Percentiles rank a stretch among this genome's conserved stretches.
Conservation (phyloP, 2,797 vertebrate species). For the Emys orbicularis region DNA sequence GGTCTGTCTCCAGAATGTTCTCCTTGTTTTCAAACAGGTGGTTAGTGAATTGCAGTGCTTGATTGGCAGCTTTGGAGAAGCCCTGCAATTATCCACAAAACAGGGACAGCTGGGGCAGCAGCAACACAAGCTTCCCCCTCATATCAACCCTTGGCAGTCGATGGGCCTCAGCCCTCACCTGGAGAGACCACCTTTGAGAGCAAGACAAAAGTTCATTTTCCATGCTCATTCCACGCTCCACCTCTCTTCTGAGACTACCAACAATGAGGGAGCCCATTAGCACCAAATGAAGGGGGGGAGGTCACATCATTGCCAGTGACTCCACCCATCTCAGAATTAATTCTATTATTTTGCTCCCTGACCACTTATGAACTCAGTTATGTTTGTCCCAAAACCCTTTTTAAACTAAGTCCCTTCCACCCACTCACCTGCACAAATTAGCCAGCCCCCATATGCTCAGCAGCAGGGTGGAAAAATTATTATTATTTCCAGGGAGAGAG, state of each 20-base stretch:
- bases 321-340: background rate
- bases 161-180: background rate
- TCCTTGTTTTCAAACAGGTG: background rate
- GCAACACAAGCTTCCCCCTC: background rate
- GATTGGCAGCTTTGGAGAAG: slow-evolving; percentile 2
- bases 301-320: slow-evolving; percentile 12
- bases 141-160: background rate
- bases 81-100: background rate
- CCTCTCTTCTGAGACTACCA: background rate
- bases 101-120: background rate
- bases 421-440: background rate
- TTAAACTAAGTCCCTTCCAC: slow-evolving; percentile 6
- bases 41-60: slow-evolving; percentile 29
- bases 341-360: slow-evolving; percentile 26
- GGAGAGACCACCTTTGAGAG: background rate
- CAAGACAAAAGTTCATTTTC: background rate
- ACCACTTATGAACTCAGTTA: slow-evolving; percentile 14
- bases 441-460: background rate
- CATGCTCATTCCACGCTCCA: background rate
- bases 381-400: background rate
- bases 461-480: background rate
- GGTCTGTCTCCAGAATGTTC: slow-evolving; percentile 37
- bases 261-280: slow-evolving; percentile 40
- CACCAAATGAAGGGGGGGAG: slow-evolving; percentile 17
- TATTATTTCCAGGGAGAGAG: background rate